Evolutionary conservation across 2,888 invertebrate species (phyloP).

Genomic region (Odontocerum albicorne): DNA sequence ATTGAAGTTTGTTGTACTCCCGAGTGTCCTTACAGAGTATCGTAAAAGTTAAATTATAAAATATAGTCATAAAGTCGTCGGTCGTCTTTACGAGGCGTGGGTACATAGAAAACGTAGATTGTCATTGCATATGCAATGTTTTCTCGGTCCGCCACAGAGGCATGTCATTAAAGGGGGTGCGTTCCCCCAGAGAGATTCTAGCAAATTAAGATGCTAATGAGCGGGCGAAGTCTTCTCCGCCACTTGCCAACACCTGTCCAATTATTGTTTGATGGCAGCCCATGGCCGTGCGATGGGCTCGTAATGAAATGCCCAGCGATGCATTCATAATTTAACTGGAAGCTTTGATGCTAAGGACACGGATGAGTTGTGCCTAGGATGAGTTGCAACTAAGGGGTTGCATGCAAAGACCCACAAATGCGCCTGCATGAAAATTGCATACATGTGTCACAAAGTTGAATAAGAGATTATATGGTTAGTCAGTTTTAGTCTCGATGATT

Average conservation of each 20-base stretch:
- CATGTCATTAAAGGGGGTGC: conserved; percentile 5
- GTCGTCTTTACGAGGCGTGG: no score
- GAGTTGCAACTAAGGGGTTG: no score
- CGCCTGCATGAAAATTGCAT: no score
- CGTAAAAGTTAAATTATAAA: conserved; percentile 3
- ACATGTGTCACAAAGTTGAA: no score
- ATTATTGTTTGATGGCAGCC: conserved; percentile 35
- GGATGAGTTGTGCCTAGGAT: no score
- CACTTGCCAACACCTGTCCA: conserved; percentile 32
- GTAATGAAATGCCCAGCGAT: conserved; percentile 27
- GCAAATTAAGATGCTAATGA: conserved; percentile 35
- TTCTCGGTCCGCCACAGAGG: background rate
- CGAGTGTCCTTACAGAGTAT: background rate
- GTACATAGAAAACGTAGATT: no score
- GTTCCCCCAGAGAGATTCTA: conserved; percentile 11
- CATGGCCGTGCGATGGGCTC: conserved; percentile 28
- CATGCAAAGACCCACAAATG: no score
- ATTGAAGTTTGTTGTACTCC: no score
- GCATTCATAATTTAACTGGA: conserved; percentile 22
- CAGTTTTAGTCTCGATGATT: no score
- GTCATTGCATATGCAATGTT: no score
- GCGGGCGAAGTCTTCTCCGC: conserved; percentile 12
- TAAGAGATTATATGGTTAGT: no score
- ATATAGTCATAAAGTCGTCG: no score
- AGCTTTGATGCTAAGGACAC: conserved; percentile 1